Conservation (phyloP, 1,140 invertebrate genomes). For the Samia ricini region DNA sequence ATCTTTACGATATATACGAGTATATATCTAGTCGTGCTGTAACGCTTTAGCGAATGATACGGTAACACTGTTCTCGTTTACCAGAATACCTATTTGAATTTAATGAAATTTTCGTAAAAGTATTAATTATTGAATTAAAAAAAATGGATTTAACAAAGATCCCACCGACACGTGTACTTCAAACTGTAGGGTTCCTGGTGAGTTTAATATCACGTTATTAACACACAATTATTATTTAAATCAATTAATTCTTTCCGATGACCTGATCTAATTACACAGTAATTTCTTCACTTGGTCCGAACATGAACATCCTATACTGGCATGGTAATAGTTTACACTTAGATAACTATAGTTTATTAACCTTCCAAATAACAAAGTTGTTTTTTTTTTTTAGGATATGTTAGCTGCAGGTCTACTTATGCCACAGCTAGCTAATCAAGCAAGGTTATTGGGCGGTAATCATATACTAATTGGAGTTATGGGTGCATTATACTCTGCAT, state of each 20-base stretch:
- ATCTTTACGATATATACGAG: not conserved
- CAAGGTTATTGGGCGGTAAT: conserved; percentile 75
- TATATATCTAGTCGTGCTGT: not conserved
- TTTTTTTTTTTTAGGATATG: conserved; percentile 75
- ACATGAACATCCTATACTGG: too few species aligned
- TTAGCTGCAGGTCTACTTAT: conserved; percentile 81
- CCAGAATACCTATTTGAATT: not conserved
- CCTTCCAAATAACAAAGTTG: too few species aligned
- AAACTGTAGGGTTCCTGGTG: not conserved
- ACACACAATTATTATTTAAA: not conserved
- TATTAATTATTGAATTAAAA: not conserved
- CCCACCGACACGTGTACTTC: not conserved
- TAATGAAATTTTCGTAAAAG: not conserved
- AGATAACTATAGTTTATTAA: too few species aligned
- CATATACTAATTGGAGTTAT: conserved; percentile 79
- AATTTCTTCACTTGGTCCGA: too few species aligned
- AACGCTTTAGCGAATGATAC: not conserved
- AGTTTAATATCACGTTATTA: not conserved
- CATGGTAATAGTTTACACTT: too few species aligned
- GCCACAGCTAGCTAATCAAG: conserved; percentile 78
- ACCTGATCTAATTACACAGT: too few species aligned
- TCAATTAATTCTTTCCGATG: not conserved
- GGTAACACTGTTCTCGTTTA: not conserved
- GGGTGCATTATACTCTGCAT: conserved; percentile 78
- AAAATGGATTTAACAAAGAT: not conserved